These are phyloP conservation scores for Agelaius tricolor DNA, from an alignment of 2,113 vertebrate genomes.

Conservation along the genomic window DNA sequence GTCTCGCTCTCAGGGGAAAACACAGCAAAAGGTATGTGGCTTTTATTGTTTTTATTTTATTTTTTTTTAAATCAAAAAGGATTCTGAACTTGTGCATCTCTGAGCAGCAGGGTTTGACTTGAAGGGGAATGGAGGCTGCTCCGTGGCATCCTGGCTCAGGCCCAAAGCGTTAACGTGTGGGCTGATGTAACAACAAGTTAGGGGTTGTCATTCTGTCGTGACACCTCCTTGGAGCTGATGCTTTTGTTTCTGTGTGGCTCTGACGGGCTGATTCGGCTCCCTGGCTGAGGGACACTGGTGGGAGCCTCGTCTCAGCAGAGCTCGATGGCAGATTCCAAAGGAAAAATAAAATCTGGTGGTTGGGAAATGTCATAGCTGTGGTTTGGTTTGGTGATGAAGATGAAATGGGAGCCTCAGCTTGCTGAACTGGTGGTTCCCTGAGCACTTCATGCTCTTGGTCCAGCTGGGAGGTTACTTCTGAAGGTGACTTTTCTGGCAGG, in stretches of 20 bases:
- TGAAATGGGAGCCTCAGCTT: neutral
- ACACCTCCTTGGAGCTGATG: slow-evolving; percentile 62
- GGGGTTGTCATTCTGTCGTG: slow-evolving; percentile 54
- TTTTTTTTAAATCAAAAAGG: neutral
- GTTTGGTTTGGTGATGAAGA: slow-evolving; percentile 48
- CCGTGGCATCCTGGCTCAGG: neutral
- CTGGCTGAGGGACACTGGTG: slow-evolving; percentile 18
- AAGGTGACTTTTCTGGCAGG: slow-evolving; percentile 33
- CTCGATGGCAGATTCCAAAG: slow-evolving; percentile 14
- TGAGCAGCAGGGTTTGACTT: neutral
- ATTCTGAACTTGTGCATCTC: neutral
- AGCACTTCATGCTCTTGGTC: neutral
- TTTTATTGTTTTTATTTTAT: neutral
- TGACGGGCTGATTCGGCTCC: slow-evolving; percentile 37
- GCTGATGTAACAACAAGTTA: slow-evolving; percentile 66
- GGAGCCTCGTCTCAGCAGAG: slow-evolving; percentile 54
- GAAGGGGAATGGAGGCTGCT: neutral
- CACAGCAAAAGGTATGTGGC: neutral
- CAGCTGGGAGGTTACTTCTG: neutral
- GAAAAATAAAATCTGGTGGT: slow-evolving; percentile 52
- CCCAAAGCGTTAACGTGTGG: neutral
- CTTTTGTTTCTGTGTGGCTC: slow-evolving; percentile 18
- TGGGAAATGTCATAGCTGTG: slow-evolving; percentile 36
- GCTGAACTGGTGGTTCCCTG: neutral
- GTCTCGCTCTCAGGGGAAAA: neutral